These are phyloP conservation scores for Ophthalmolycus amberensis DNA, from an alignment of 2,113 vertebrate species.

Conservation along the genomic window DNA sequence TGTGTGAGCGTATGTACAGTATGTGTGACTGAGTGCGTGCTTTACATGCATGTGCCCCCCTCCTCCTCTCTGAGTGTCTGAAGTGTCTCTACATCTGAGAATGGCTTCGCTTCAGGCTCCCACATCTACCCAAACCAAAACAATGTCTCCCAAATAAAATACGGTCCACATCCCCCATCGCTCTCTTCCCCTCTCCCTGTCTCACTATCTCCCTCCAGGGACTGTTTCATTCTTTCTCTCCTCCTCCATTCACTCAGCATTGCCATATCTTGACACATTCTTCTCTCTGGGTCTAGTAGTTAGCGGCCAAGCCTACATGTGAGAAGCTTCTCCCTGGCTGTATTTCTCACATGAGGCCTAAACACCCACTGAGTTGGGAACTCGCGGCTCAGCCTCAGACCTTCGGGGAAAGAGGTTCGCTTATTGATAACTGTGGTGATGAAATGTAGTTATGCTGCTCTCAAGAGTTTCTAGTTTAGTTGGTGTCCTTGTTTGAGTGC, in stretches of 20 bases:
- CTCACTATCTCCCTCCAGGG: conserved; percentile 27
- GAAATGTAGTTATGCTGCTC: conserved; percentile 7
- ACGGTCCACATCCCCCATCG: conserved; percentile 46
- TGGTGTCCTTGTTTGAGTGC: conserved; percentile 15
- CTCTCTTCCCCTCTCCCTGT: conserved; percentile 25
- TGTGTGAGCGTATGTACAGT: conserved; percentile 25
- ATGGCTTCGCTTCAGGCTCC: conserved; percentile 64
- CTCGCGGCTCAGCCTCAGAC: conserved; percentile 17
- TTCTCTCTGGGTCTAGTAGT: conserved; percentile 50
- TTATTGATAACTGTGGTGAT: conserved; percentile 1
- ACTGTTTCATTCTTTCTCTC: conserved; percentile 13
- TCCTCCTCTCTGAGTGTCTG: conserved; percentile 30
- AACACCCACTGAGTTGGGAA: conserved; percentile 32
- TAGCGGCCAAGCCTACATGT: conserved; percentile 42
- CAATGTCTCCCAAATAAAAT: conserved; percentile 76
- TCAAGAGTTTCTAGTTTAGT: conserved; percentile 9
- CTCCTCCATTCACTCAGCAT: conserved; percentile 33
- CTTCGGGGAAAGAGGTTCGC: conserved; percentile 23
- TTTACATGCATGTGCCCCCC: conserved; percentile 32
- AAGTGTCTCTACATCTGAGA: conserved; percentile 72
- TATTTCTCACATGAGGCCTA: conserved; percentile 40
- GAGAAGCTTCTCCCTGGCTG: conserved; percentile 65
- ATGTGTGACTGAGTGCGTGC: conserved; percentile 43
- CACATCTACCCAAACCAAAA: conserved; percentile 81
- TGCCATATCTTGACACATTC: conserved; percentile 48